Evolutionary conservation across 2,797 vertebrate species (phyloP).

Genomic region (Tapirus indicus): DNA sequence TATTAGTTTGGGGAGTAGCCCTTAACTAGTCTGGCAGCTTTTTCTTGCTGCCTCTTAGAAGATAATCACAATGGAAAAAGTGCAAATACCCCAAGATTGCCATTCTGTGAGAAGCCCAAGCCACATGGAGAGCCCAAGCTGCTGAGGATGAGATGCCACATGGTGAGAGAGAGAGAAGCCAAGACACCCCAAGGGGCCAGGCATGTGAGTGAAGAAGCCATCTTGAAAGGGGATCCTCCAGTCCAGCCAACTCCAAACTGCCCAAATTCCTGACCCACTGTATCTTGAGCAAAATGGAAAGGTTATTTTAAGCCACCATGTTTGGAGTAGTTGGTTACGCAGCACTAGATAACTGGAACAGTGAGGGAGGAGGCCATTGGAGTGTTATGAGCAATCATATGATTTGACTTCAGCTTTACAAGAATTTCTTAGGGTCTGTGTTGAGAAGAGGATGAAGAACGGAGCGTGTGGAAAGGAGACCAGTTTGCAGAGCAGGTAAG

Average conservation of each 20-base stretch:
- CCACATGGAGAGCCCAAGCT: neutral
- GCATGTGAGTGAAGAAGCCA: neutral
- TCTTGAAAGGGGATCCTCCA: neutral
- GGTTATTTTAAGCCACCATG: neutral
- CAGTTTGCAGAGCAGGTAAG: neutral
- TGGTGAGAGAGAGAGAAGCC: neutral
- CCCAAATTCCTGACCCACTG: neutral
- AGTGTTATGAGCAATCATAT: conserved; percentile 26
- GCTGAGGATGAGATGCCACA: neutral
- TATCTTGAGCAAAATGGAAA: neutral
- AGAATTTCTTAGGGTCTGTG: neutral
- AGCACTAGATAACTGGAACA: neutral
- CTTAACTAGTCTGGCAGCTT: neutral
- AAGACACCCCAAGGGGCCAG: neutral
- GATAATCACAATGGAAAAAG: neutral
- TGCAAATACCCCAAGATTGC: neutral
- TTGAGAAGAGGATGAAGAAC: neutral
- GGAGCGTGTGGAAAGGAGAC: neutral
- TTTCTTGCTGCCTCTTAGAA: neutral
- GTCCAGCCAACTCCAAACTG: neutral
- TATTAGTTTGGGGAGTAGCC: neutral
- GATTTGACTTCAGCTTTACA: conserved; percentile 44
- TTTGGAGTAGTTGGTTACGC: neutral
- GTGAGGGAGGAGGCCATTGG: neutral
- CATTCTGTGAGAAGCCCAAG: neutral